Conservation (phyloP, 2,888 invertebrate genomes). For the Rhodophaea formosa region DNA sequence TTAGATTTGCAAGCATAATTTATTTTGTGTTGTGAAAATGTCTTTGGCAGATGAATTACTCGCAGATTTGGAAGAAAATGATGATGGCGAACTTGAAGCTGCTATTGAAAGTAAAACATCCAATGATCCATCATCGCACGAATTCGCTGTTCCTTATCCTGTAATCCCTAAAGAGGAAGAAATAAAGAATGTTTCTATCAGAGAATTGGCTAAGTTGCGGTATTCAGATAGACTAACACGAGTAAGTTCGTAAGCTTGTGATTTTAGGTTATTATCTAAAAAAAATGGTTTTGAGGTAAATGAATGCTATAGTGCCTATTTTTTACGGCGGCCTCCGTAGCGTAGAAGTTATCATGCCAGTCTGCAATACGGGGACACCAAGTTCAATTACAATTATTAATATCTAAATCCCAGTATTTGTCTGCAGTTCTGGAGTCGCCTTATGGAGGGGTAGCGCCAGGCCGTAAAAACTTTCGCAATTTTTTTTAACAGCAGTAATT, state of each 20-base stretch:
- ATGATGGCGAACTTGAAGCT: slow-evolving; percentile 85
- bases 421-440: too few relatives aligned
- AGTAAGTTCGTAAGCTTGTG: slow-evolving; percentile 43
- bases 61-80: slow-evolving; percentile 97
- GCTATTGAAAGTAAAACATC: slow-evolving; percentile 75
- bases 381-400: too few relatives aligned
- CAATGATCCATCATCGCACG: slow-evolving; percentile 52
- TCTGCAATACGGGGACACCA: too few relatives aligned
- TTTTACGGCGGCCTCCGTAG: too few relatives aligned
- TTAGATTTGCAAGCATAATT: background rate
- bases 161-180: slow-evolving; percentile 82
- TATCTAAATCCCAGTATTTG: too few relatives aligned
- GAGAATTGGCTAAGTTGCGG: slow-evolving; percentile 93
- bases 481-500: too few relatives aligned
- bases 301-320: too few relatives aligned
- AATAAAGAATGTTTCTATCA: slow-evolving; percentile 87
- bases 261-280: slow-evolving; percentile 1
- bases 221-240: slow-evolving; percentile 88
- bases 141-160: slow-evolving; percentile 71
- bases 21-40: slow-evolving; percentile 79
- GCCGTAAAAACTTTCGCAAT: too few relatives aligned
- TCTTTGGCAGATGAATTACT: slow-evolving; percentile 98
- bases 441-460: too few relatives aligned
- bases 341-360: too few relatives aligned
- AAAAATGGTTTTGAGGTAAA: too few relatives aligned